Percentiles rank a stretch among this genome's conserved stretches.
These are phyloP conservation scores for Orgyia antiqua DNA, from an alignment of 2,888 invertebrate species.

Conservation along the genomic window DNA sequence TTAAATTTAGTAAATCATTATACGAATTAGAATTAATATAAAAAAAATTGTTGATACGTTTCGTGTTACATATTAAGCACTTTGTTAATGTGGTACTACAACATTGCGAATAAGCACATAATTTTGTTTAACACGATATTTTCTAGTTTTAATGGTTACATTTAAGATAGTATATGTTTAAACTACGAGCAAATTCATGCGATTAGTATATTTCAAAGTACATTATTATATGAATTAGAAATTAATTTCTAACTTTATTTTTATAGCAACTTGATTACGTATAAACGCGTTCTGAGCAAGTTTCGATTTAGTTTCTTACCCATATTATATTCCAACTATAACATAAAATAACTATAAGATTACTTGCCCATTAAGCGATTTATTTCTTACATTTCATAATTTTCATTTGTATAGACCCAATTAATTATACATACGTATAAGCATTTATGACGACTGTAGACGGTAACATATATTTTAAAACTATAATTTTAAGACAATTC, in stretches of 20 bases:
- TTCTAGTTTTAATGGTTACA: background rate
- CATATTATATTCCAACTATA: slow-evolving; percentile 5
- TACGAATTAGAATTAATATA: slow-evolving; percentile 22
- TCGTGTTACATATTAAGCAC: slow-evolving; percentile 15
- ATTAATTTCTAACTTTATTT: too few species aligned
- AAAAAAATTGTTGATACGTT: slow-evolving; percentile 21
- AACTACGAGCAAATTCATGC: too few species aligned
- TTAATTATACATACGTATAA: background rate
- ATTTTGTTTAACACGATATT: slow-evolving; percentile 12
- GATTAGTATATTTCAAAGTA: too few species aligned
- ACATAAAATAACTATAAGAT: slow-evolving; percentile 5
- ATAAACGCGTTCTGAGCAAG: slow-evolving; percentile 12
- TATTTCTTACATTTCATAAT: slow-evolving; percentile 12
- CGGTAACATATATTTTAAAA: background rate
- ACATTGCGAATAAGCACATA: slow-evolving; percentile 19
- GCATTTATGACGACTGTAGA: slow-evolving; percentile 7
- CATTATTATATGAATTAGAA: too few species aligned
- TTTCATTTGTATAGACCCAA: slow-evolving; percentile 14
- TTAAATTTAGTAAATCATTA: slow-evolving; percentile 25
- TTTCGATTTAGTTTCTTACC: slow-evolving; percentile 4
- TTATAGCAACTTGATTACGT: too few species aligned
- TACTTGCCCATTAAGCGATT: slow-evolving; percentile 13
- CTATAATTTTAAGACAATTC: background rate
- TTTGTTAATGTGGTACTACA: slow-evolving; percentile 19
- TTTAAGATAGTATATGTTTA: too few species aligned